Percentiles rank a stretch among this genome's conserved stretches.
Evolutionary conservation across 2,113 vertebrate genomes (phyloP).

Genomic region (Neoarius graeffei): DNA sequence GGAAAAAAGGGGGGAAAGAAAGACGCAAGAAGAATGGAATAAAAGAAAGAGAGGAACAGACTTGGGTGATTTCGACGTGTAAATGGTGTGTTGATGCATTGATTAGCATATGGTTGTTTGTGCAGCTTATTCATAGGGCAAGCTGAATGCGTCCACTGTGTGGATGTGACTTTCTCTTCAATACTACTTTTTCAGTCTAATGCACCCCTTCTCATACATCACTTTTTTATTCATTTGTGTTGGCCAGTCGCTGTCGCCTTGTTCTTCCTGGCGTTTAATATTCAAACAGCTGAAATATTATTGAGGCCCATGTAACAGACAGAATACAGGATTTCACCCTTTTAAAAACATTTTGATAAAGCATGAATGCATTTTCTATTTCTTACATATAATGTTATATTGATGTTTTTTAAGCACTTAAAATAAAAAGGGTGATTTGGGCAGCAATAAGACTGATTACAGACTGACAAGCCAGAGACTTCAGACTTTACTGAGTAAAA

Average conservation of each 20-base stretch:
- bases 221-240: slow-evolving; percentile 59
- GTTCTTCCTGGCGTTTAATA: slow-evolving; percentile 57
- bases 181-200: slow-evolving; percentile 65
- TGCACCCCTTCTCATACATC: slow-evolving; percentile 56
- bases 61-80: slow-evolving; percentile 69
- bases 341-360: not conserved
- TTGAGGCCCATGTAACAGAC: not conserved
- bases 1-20: slow-evolving; percentile 54
- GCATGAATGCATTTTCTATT: not conserved
- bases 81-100: slow-evolving; percentile 64
- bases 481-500: not conserved
- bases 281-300: slow-evolving; percentile 13
- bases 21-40: slow-evolving; percentile 44
- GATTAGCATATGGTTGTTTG: slow-evolving; percentile 76
- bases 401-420: not conserved
- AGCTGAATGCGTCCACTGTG: slow-evolving; percentile 67
- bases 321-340: not conserved
- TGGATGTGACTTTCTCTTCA: slow-evolving; percentile 50
- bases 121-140: slow-evolving; percentile 64
- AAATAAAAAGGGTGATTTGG: not conserved
- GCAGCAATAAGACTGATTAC: not conserved
- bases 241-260: slow-evolving; percentile 59
- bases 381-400: not conserved
- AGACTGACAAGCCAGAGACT: not conserved
- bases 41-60: slow-evolving; percentile 43